phyloP scores from a whole-genome alignment of 1,140 invertebrate species.

The Microplitis mediator region DNA sequence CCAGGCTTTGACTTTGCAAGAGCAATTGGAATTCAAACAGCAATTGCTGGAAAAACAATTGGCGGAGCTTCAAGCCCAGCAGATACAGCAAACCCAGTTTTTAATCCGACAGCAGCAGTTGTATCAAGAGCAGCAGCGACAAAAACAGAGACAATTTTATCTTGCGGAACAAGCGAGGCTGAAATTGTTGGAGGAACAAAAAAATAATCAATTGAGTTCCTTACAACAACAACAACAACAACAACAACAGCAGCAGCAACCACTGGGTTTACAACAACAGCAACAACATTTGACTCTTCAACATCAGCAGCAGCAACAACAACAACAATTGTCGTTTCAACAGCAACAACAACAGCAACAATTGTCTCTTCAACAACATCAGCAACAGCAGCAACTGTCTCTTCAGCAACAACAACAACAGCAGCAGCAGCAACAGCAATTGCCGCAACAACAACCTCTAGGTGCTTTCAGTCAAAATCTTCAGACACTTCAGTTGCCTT shows the following conservation, averaged over 20 bases:
- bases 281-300: constrained; percentile 37
- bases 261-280: constrained; percentile 44
- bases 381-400: constrained; percentile 40
- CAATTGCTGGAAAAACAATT: constrained; percentile 73
- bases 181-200: constrained; percentile 54
- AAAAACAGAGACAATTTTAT: constrained; percentile 61
- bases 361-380: constrained; percentile 42
- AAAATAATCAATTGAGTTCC: constrained; percentile 41
- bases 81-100: constrained; percentile 73
- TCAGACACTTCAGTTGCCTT: constrained; percentile 35
- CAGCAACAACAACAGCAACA: constrained; percentile 51
- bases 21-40: constrained; percentile 72
- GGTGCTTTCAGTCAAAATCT: constrained; percentile 44
- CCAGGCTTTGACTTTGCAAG: constrained; percentile 60
- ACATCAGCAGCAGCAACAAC: constrained; percentile 41
- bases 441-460: constrained; percentile 29
- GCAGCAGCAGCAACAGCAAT: constrained; percentile 46
- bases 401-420: constrained; percentile 47
- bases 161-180: constrained; percentile 58
- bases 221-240: constrained; percentile 47
- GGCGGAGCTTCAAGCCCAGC: constrained; percentile 69
- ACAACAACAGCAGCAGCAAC: constrained; percentile 44
- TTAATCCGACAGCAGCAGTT: constrained; percentile 67
- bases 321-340: constrained; percentile 22
- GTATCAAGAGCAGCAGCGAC: constrained; percentile 61